Evolutionary conservation across 2,113 vertebrate genomes (phyloP).

Genomic region (Ovis canadensis): DNA sequence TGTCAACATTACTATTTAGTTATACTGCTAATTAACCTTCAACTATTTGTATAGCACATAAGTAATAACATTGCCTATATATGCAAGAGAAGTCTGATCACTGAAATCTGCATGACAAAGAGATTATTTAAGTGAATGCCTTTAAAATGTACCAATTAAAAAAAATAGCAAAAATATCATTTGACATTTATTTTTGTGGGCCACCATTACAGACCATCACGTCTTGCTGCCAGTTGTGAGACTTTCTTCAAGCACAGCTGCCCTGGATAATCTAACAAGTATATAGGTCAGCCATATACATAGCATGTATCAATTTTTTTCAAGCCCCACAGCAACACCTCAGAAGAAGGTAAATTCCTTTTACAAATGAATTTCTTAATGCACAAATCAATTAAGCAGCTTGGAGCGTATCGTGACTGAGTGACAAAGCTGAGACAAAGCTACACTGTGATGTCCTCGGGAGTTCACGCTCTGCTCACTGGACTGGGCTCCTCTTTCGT

Average conservation of each 20-base stretch:
- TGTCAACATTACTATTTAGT: slow-evolving; percentile 80
- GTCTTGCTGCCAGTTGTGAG: neutral
- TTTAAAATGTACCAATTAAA: neutral
- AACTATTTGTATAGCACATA: slow-evolving; percentile 77
- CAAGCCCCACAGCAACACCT: neutral
- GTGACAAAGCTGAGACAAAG: neutral
- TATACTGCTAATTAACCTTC: slow-evolving; percentile 85
- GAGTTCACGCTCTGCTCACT: accelerated
- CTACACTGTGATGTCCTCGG: neutral
- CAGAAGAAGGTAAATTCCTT: too few species aligned
- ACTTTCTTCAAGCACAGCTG: neutral
- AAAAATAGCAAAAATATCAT: neutral
- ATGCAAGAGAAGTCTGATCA: slow-evolving; percentile 73
- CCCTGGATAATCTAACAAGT: neutral
- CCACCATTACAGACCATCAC: neutral
- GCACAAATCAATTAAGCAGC: neutral
- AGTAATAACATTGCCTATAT: slow-evolving; percentile 81
- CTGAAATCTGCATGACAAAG: slow-evolving; percentile 76
- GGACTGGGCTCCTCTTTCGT: too few species aligned
- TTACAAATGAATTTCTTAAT: neutral
- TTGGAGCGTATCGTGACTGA: neutral
- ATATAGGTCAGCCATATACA: neutral
- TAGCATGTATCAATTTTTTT: too few species aligned
- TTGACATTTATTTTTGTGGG: neutral
- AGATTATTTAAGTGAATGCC: neutral